Evolutionary conservation across 2,113 vertebrate genomes (phyloP), one percentile per base, ranked within the genome.

Genomic region (Serranochromis macrocephalus): DNA sequence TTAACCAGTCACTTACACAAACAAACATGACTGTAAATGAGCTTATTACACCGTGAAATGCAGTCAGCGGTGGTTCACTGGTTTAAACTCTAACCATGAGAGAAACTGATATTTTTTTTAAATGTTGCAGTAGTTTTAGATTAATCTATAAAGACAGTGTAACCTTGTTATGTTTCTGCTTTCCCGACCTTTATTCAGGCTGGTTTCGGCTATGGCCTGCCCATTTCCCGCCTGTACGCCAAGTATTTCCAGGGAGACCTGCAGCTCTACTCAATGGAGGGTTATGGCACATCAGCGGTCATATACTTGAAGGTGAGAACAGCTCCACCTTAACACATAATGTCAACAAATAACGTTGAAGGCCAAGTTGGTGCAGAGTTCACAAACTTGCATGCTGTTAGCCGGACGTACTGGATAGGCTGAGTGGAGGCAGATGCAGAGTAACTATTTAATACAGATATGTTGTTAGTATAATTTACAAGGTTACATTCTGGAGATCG

Each of bases 201-300:
- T 94, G 99, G 99, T 38, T 99, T 99, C 81, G 99, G 99, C 33
- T 99, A 99, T 1, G 99, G 99, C 54, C 97, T 99, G 85, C 99
- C 99, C 10, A 99, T 99, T 92, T 99, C 99, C 86, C 98, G 99
- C 55, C 97, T 99, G 10, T 99, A 99, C 88, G 99, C 99, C 78
- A 98, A 97, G 94, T 99, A 99, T 89, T 99, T 99, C 86, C 99
- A 99, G 93, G 99, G 99, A 89, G 98, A 99, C 91, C 95, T 99
- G 80, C 97, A 98, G 96, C 97, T 99, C 51, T 99, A 98, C 84
- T 99, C 99, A 5, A 97, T 99, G 96, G 98, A 98, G 84, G 98
- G 98, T 58, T 97, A 98, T 31, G 98, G 99, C 89, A 99, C 98
- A 14, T 97, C 99, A 16, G 98, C 99, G 66, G 96, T 99, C 91